Conservation (phyloP, 1,140 invertebrate species). For the Drosophila triauraria region DNA sequence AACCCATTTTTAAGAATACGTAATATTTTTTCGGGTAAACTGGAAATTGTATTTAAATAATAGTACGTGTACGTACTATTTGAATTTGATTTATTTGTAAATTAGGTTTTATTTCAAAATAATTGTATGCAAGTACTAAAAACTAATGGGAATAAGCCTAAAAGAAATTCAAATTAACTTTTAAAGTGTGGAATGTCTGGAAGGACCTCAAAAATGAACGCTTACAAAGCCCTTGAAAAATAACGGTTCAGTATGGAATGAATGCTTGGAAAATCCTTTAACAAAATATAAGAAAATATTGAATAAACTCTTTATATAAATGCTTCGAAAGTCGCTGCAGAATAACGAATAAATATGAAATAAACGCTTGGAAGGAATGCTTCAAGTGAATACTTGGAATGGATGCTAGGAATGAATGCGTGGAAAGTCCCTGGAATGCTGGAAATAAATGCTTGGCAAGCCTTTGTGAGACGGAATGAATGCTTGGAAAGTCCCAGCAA, state of each 20-base stretch:
- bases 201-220: too few species aligned
- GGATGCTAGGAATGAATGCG: too few species aligned
- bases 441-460: too few species aligned
- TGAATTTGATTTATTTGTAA: neutral
- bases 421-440: too few species aligned
- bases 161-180: too few species aligned
- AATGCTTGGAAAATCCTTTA: too few species aligned
- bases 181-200: neutral
- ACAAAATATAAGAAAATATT: too few species aligned
- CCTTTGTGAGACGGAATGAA: neutral
- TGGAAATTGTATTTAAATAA: too few species aligned
- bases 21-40: slow-evolving; percentile 1
- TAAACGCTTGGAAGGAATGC: too few species aligned
- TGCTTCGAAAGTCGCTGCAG: neutral
- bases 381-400: neutral
- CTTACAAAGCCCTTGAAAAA: neutral
- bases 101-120: neutral
- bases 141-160: neutral
- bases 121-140: neutral
- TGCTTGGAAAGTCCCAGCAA: neutral
- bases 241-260: too few species aligned
- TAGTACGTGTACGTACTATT: too few species aligned
- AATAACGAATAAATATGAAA: neutral
- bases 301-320: too few species aligned
- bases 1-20: neutral